phyloP scores from a whole-genome alignment of 2,113 vertebrate species.

The Petroica traversi region DNA sequence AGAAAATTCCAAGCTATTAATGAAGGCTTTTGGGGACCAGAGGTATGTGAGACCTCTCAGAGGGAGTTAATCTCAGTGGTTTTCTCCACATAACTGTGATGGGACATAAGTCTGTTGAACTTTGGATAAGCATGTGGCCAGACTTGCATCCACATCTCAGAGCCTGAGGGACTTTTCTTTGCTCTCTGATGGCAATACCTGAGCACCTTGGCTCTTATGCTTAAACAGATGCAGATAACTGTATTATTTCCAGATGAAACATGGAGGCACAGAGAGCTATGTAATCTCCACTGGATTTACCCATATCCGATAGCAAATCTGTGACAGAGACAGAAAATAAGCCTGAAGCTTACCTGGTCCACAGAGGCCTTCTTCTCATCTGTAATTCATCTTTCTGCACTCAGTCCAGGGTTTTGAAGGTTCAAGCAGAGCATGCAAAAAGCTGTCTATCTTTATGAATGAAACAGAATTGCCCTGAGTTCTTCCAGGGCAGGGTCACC shows the following conservation, averaged over 20 bases:
- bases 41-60: neutral
- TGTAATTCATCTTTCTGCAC: neutral
- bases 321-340: neutral
- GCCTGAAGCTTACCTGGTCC: neutral
- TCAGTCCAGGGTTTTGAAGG: neutral
- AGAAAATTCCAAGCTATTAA: neutral
- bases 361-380: neutral
- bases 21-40: neutral
- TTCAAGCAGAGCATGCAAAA: neutral
- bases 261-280: neutral
- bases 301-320: neutral
- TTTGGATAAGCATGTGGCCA: neutral
- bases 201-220: neutral
- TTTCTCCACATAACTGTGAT: neutral
- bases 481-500: neutral
- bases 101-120: neutral
- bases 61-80: neutral
- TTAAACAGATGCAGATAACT: neutral
- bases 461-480: rapidly evolving
- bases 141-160: neutral
- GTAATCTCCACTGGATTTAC: neutral
- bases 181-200: neutral
- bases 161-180: neutral
- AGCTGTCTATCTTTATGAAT: neutral
- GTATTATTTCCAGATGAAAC: constrained; percentile 13